Evolutionary conservation across 1,140 invertebrate genomes (phyloP).

Genomic region (Drusus annulatus): DNA sequence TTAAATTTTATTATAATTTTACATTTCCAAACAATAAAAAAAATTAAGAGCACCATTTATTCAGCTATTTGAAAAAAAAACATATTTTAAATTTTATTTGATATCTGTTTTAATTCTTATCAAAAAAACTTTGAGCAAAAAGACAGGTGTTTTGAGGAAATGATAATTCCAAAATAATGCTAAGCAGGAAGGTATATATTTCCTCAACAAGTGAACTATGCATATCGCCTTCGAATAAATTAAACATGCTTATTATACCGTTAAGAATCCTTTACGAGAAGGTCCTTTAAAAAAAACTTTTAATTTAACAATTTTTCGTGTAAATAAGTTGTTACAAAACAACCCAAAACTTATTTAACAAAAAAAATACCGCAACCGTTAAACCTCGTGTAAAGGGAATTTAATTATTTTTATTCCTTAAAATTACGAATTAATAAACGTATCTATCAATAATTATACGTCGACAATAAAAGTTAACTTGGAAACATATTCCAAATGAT

Average conservation of each 20-base stretch:
- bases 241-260: background rate
- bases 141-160: slow-evolving; percentile 55
- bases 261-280: background rate
- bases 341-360: slow-evolving; percentile 3
- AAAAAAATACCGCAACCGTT: slow-evolving; percentile 38
- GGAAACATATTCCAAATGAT: slow-evolving; percentile 3
- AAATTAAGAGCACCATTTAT: slow-evolving; percentile 51
- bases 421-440: slow-evolving; percentile 13
- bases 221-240: slow-evolving; percentile 9
- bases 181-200: background rate
- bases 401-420: slow-evolving; percentile 11
- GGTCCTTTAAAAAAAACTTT: background rate
- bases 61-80: slow-evolving; percentile 44
- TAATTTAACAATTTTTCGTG: background rate
- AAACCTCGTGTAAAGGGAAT: slow-evolving; percentile 20
- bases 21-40: slow-evolving; percentile 26
- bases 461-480: background rate
- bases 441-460: background rate
- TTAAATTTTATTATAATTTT: too few species aligned
- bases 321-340: background rate
- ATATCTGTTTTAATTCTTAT: slow-evolving; percentile 37
- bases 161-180: slow-evolving; percentile 15
- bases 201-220: background rate
- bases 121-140: slow-evolving; percentile 58
- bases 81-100: background rate